phyloP scores from a whole-genome alignment of 2,113 vertebrate species.

The Pseudopodoces humilis region DNA sequence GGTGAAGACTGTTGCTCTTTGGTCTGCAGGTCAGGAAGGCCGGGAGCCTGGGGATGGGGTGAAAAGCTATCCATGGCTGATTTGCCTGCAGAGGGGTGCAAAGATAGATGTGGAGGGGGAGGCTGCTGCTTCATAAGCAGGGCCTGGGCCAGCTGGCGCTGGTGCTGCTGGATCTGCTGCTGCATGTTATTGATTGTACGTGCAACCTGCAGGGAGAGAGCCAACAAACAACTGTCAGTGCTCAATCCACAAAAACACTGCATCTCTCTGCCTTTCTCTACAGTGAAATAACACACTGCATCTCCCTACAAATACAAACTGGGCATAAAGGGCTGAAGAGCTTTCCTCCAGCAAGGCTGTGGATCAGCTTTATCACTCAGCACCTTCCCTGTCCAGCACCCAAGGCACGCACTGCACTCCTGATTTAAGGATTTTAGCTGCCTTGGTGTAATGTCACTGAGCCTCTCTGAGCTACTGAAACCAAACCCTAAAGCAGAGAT shows the following conservation, averaged over 20 bases:
- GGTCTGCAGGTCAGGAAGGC: constrained; percentile 96
- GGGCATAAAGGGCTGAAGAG: background rate
- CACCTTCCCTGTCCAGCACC: background rate
- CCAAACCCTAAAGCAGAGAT: background rate
- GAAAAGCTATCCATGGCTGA: constrained; percentile 91
- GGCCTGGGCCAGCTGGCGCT: constrained; percentile 99
- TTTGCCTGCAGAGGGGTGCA: constrained; percentile 91
- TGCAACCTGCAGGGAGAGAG: constrained; percentile 83
- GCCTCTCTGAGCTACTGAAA: background rate
- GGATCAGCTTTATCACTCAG: background rate
- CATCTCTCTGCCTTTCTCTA: background rate
- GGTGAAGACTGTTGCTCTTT: constrained; percentile 96
- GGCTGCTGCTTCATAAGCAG: constrained; percentile 97
- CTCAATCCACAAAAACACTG: rapidly evolving
- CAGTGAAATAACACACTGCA: background rate
- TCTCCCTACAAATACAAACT: background rate
- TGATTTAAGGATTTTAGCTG: background rate
- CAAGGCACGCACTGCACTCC: background rate
- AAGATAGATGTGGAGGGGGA: constrained; percentile 87
- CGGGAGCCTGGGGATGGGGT: constrained; percentile 85
- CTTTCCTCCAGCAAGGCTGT: background rate
- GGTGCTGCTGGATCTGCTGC: constrained; percentile 99
- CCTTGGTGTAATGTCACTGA: background rate
- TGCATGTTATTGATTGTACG: constrained; percentile 99
- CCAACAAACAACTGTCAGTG: background rate